Evolutionary conservation across 1,140 invertebrate species (phyloP).

Genomic region (Tetramorium simillimum): DNA sequence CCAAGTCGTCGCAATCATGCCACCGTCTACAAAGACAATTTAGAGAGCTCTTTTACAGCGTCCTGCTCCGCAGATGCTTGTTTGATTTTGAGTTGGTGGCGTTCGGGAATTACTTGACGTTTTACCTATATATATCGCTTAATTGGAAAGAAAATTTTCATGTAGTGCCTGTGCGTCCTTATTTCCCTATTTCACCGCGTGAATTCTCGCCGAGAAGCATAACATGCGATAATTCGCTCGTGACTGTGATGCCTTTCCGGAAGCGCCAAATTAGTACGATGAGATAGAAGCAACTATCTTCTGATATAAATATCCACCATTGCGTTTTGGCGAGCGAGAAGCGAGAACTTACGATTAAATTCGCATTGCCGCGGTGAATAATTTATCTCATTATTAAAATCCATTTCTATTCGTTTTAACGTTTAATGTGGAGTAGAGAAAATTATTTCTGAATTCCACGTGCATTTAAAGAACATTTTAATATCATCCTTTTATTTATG

Average conservation of each 20-base stretch:
- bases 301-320: conserved; percentile 74
- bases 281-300: conserved; percentile 74
- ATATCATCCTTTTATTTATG: neutral
- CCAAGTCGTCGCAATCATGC: conserved; percentile 41
- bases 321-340: conserved; percentile 38
- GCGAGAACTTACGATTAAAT: conserved; percentile 46
- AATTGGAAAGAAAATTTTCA: neutral
- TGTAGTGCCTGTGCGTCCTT: neutral
- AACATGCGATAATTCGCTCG: conserved; percentile 63
- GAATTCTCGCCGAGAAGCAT: conserved; percentile 42
- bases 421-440: neutral
- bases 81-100: neutral
- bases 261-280: conserved; percentile 76
- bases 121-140: neutral
- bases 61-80: conserved; percentile 2
- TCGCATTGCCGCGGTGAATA: neutral
- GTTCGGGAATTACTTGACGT: neutral
- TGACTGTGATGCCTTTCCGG: conserved; percentile 73
- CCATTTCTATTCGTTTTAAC: neutral
- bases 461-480: neutral
- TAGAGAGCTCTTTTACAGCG: conserved; percentile 6
- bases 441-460: neutral
- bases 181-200: conserved; percentile 54
- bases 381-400: neutral
- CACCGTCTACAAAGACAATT: conserved; percentile 36